A percentile compares a stretch with the other conserved stretches of the same genome.
Conservation (phyloP, 1,140 invertebrate species). For the Subanguina moxae region DNA sequence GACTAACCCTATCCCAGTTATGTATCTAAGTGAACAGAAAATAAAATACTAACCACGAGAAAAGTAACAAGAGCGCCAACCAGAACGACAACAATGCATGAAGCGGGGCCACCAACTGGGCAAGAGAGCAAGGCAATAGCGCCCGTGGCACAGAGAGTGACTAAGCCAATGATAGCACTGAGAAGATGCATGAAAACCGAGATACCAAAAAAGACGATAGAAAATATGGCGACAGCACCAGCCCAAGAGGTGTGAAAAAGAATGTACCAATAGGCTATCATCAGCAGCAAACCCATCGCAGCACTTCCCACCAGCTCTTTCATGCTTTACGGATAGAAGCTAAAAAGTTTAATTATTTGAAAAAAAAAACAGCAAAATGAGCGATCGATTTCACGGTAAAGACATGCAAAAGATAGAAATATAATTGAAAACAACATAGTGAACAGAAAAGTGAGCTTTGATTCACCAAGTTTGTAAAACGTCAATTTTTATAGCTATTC, state of each 20-base stretch:
- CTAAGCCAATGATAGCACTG: background rate
- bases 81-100: background rate
- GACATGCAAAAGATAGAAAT: too few relatives aligned
- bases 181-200: background rate
- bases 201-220: background rate
- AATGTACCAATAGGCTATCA: background rate
- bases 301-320: background rate
- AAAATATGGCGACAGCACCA: background rate
- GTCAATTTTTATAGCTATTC: too few relatives aligned
- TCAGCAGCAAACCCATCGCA: background rate
- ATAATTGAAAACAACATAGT: too few relatives aligned
- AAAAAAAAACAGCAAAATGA: too few relatives aligned
- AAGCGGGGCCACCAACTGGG: background rate
- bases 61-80: background rate
- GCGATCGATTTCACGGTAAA: too few relatives aligned
- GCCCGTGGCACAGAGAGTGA: slow-evolving; percentile 2
- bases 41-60: background rate
- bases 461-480: too few relatives aligned
- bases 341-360: too few relatives aligned
- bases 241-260: background rate
- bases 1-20: too few relatives aligned
- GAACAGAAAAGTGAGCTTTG: too few relatives aligned
- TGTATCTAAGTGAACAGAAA: too few relatives aligned
- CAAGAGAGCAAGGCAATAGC: background rate
- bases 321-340: too few relatives aligned